These are phyloP conservation scores for Melipona quadrifasciata DNA, from an alignment of 1,140 invertebrate species.

Conservation along the genomic window DNA sequence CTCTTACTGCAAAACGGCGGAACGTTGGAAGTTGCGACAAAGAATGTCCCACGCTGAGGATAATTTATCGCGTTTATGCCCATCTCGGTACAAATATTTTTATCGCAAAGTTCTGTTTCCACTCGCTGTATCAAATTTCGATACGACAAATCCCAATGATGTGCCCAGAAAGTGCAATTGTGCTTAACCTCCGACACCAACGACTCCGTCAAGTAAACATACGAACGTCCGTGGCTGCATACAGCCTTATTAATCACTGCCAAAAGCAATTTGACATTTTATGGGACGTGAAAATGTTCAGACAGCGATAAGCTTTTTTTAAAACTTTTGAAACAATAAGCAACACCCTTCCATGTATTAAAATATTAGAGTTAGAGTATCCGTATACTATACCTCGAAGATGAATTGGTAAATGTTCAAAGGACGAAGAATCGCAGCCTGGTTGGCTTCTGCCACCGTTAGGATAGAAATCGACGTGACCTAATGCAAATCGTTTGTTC, in stretches of 20 bases:
- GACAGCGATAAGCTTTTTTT: background rate
- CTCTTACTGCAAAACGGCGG: conserved; percentile 74
- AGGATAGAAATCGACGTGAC: conserved; percentile 87
- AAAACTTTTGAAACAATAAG: background rate
- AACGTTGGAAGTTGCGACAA: conserved; percentile 65
- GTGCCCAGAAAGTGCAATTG: conserved; percentile 82
- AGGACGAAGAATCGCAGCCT: conserved; percentile 80
- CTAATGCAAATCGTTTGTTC: conserved; percentile 63
- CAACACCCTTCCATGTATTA: background rate
- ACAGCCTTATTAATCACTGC: conserved; percentile 80
- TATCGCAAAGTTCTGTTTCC: conserved; percentile 56
- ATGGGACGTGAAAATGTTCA: background rate
- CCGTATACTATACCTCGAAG: conserved; percentile 66
- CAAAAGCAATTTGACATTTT: conserved; percentile 59
- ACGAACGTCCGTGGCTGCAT: conserved; percentile 84
- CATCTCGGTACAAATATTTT: conserved; percentile 68
- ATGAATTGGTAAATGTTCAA: conserved; percentile 73
- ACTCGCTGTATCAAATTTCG: conserved; percentile 66
- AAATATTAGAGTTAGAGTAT: conserved; percentile 51
- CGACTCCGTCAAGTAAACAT: conserved; percentile 83
- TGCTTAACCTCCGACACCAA: conserved; percentile 71
- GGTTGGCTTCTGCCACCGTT: conserved; percentile 86
- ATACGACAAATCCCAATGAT: conserved; percentile 82
- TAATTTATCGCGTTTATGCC: conserved; percentile 71
- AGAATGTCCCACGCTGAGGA: conserved; percentile 71